Conservation (phyloP, 1,140 invertebrate genomes). For the Phenacoccus solenopsis region DNA sequence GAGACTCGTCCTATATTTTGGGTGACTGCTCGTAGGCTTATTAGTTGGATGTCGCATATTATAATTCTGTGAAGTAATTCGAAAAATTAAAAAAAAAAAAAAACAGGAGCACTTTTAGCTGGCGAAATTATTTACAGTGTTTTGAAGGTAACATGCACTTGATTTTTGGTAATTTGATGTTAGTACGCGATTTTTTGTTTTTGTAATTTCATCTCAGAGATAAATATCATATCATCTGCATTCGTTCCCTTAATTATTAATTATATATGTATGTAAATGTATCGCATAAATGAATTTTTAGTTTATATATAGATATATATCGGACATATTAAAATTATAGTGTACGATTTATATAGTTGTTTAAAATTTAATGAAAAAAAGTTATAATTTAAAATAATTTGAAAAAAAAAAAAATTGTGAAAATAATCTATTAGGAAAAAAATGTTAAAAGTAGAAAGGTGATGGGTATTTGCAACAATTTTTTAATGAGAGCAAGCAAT, state of each 20-base stretch:
- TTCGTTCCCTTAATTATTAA: neutral
- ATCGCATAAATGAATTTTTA: neutral
- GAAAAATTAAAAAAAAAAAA: too few species aligned
- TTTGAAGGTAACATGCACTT: too few species aligned
- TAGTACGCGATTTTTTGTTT: neutral
- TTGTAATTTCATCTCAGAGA: neutral
- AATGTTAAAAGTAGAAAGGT: slow-evolving; percentile 16
- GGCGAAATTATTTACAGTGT: too few species aligned
- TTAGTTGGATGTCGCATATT: too few species aligned
- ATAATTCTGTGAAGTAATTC: too few species aligned
- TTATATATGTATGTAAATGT: slow-evolving; percentile 3
- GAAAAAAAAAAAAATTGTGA: slow-evolving; percentile 9
- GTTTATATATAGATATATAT: slow-evolving; percentile 7
- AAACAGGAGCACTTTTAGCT: too few species aligned
- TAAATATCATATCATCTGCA: slow-evolving; percentile 2
- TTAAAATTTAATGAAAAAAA: neutral
- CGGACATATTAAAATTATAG: slow-evolving; percentile 11
- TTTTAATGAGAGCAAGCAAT: neutral
- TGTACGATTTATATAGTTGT: slow-evolving; percentile 8
- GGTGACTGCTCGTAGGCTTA: too few species aligned
- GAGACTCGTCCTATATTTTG: too few species aligned
- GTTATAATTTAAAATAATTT: neutral
- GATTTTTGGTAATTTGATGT: neutral
- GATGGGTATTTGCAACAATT: slow-evolving; percentile 9
- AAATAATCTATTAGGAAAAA: slow-evolving; percentile 5